These are phyloP conservation scores for Homarus gammarus DNA, from an alignment of 2,888 invertebrate genomes.

Conservation along the genomic window DNA sequence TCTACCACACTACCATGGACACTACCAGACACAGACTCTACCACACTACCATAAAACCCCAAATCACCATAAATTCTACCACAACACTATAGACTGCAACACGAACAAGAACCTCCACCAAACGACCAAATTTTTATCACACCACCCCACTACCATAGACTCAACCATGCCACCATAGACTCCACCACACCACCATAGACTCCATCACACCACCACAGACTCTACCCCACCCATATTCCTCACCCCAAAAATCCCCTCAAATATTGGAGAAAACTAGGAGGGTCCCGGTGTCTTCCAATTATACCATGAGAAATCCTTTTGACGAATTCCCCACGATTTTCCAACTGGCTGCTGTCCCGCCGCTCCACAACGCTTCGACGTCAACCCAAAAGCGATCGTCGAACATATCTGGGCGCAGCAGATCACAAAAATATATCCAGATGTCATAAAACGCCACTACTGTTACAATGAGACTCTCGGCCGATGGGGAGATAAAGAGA, in stretches of 20 bases:
- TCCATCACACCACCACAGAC: not conserved
- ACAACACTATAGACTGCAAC: not conserved
- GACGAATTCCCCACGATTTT: constrained; percentile 29
- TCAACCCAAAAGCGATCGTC: constrained; percentile 5
- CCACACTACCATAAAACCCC: not conserved
- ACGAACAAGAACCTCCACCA: not conserved
- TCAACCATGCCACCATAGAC: not conserved
- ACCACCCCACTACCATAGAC: too few species aligned
- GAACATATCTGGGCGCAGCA: not conserved
- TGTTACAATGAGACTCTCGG: not conserved
- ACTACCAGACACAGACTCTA: not conserved
- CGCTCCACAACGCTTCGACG: constrained; percentile 8
- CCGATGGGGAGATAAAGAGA: too few species aligned
- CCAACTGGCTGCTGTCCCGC: constrained; percentile 12
- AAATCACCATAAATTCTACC: not conserved
- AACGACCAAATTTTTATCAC: not conserved
- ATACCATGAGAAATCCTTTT: constrained; percentile 26
- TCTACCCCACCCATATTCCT: not conserved
- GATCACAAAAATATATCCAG: not conserved
- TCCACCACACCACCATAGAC: not conserved
- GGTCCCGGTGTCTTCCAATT: constrained; percentile 2
- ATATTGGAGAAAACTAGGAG: not conserved
- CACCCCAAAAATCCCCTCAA: not conserved
- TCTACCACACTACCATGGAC: too few species aligned
- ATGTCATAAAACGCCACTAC: not conserved